Evolutionary conservation across 2,888 invertebrate genomes (phyloP).

Genomic region (Andrena chrysosceles): DNA sequence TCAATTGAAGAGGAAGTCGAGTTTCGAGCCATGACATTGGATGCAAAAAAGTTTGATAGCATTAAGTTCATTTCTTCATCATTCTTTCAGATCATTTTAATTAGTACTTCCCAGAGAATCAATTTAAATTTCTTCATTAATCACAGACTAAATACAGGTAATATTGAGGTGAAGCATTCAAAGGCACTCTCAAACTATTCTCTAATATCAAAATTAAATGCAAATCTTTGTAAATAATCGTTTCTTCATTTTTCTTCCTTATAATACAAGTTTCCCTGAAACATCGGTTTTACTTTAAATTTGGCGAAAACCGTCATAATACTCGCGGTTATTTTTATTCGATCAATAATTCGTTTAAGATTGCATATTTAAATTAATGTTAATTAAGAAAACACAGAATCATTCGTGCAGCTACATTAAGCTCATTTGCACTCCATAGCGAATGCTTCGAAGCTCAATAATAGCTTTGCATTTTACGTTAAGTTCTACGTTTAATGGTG

Average conservation of each 20-base stretch:
- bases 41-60: not conserved
- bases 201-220: not conserved
- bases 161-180: not conserved
- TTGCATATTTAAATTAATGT: slow-evolving; percentile 4
- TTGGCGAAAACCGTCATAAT: not conserved
- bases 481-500: not conserved
- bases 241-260: slow-evolving; percentile 10
- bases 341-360: slow-evolving; percentile 3
- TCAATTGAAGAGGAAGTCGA: not conserved
- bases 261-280: not conserved
- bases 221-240: slow-evolving; percentile 42
- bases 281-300: not conserved
- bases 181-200: not conserved
- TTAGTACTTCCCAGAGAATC: not conserved
- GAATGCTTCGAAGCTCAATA: not conserved
- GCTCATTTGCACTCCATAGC: slow-evolving; percentile 6
- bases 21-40: not conserved
- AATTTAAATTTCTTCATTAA: not conserved
- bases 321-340: not conserved
- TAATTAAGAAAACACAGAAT: slow-evolving; percentile 3
- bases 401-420: not conserved
- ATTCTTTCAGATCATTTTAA: slow-evolving; percentile 4
- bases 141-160: not conserved
- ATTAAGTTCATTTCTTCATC: slow-evolving; percentile 11
- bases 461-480: slow-evolving; percentile 13